Base-by-base conservation (phyloP, 2,113 vertebrate species). In the Lathamus discolor region DNA sequence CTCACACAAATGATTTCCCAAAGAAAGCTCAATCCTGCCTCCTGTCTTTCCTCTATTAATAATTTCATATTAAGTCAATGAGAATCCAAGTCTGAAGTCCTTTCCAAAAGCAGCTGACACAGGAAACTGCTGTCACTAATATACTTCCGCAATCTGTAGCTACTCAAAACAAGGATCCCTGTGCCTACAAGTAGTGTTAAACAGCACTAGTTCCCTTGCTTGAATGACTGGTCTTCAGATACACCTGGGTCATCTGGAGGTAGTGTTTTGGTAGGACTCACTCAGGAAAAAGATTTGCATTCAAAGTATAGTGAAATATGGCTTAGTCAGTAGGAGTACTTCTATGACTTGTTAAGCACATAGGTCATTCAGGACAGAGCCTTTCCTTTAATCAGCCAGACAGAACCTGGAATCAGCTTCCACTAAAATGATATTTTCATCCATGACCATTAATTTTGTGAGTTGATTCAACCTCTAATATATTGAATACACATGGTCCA, bases 11-110 rank as follows among this genome's bases (percentile, higher is more conserved):
- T 7, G 4, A 22, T 80, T 90, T 62, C 57, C 75, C 59, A 69
- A 79, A 79, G 77, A 73, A 79, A 82, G 84, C 82, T 83, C 67
- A 12, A 69, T 46, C 41, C 49, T 88, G 82, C 75, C 82, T 85
- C 78, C 67, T 83, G 70, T 9, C 75, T 74, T 64, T 48, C 41
- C 28, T 54, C 1, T 11, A 25, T 20, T 8, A 11, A 3, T 2
- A 52, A 52, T 41, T 85, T 55, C 62, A 35, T 3, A 0, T 3
- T 23, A 49, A 33, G 15, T 59, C n/a, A 5, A 18, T 1, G 28
- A 8, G 16, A 84, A 74, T 59, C 28, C 39, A 8, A 10, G 11
- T 20, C 23, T 54, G 73, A 89, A 78, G 13, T 11, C 8, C n/a
- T 63, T 62, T 44, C 51, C 61, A 24, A 43, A 84, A 68, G 39